A percentile compares a stretch with the other conserved stretches of the same genome.
Conservation (phyloP, 1,140 invertebrate genomes). For the Drosophila ananassae region DNA sequence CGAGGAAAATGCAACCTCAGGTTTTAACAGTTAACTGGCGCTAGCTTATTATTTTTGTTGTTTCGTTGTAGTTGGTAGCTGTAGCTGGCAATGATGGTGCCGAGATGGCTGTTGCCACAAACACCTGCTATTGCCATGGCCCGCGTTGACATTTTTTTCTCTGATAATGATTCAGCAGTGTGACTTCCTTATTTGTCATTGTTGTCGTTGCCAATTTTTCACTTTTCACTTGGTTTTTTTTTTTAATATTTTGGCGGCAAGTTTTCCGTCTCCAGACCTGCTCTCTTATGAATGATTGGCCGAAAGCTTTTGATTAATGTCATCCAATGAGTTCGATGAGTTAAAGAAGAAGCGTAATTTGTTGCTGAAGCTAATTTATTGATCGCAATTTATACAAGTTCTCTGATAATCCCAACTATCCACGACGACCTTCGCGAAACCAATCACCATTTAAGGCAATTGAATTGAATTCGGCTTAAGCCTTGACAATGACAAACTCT, state of each 20-base stretch:
- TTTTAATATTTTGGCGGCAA: background rate
- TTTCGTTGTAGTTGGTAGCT: background rate
- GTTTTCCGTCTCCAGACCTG: constrained; percentile 50
- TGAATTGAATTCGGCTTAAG: constrained; percentile 38
- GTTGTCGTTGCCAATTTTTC: constrained; percentile 65
- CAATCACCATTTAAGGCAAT: constrained; percentile 40
- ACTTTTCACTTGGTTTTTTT: constrained; percentile 9
- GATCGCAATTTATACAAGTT: constrained; percentile 21
- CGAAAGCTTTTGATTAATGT: constrained; percentile 46
- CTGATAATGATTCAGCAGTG: constrained; percentile 60
- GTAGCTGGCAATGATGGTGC: constrained; percentile 8
- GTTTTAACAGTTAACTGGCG: constrained; percentile 40
- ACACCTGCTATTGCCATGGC: constrained; percentile 66
- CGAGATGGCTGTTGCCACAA: constrained; percentile 32
- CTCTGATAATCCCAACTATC: constrained; percentile 9
- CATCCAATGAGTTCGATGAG: constrained; percentile 16
- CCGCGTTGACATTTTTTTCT: constrained; percentile 68
- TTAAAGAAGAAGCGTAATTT: constrained; percentile 22
- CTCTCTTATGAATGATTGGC: constrained; percentile 44
- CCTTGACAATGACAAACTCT: constrained; percentile 72
- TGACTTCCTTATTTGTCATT: constrained; percentile 81
- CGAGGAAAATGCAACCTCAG: constrained; percentile 60
- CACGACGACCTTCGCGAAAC: constrained; percentile 21
- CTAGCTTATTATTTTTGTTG: constrained; percentile 52
- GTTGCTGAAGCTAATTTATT: constrained; percentile 26